A percentile compares a stretch with the other conserved stretches of the same genome.
These are phyloP conservation scores for Equus quagga DNA, from an alignment of 2,113 vertebrate species.

Conservation along the genomic window DNA sequence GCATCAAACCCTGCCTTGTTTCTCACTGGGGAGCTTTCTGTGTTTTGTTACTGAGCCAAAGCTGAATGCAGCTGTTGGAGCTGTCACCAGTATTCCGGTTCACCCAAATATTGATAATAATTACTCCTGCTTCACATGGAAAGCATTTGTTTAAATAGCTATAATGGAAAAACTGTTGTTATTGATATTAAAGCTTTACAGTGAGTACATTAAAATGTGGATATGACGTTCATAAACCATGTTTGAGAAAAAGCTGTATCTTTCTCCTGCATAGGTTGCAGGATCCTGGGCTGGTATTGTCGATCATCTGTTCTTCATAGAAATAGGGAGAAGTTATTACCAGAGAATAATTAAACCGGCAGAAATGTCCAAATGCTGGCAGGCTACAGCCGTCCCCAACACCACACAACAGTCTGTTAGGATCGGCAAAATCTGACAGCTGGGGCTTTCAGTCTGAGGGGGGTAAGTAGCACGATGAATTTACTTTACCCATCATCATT, in stretches of 20 bases:
- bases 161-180: constrained; percentile 72
- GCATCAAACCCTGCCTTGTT: constrained; percentile 80
- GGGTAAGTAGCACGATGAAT: not conserved
- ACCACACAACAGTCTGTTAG: constrained; percentile 81
- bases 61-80: constrained; percentile 84
- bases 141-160: constrained; percentile 82
- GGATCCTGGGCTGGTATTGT: not conserved
- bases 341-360: constrained; percentile 85
- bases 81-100: constrained; percentile 79
- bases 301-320: constrained; percentile 85
- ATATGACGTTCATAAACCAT: constrained; percentile 48
- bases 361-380: constrained; percentile 82
- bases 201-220: constrained; percentile 1
- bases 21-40: constrained; percentile 81
- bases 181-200: constrained; percentile 69
- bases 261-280: constrained; percentile 6
- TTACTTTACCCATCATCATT: constrained; percentile 47
- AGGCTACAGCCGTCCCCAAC: constrained; percentile 72
- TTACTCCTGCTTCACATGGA: constrained; percentile 81
- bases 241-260: not conserved
- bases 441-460: not conserved
- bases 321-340: constrained; percentile 83
- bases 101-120: constrained; percentile 85
- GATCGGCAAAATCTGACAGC: constrained; percentile 80
- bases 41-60: constrained; percentile 79